Conservation (phyloP, 2,113 vertebrate genomes). For the Dascyllus trimaculatus region DNA sequence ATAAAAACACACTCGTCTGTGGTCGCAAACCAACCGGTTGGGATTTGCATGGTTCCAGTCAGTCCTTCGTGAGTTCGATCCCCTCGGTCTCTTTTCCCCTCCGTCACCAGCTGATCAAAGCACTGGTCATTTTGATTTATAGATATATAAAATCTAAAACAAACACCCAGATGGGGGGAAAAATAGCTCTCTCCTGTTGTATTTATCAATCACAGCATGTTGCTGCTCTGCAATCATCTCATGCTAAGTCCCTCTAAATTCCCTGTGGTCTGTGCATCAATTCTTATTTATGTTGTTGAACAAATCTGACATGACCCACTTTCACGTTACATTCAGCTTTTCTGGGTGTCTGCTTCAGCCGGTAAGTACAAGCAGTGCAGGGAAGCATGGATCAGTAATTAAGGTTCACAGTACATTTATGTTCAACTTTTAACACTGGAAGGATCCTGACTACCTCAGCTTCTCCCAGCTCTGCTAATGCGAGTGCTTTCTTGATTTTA, state of each 20-base stretch:
- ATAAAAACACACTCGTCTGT: background rate
- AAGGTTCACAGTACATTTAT: conserved; percentile 14
- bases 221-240: conserved; percentile 15
- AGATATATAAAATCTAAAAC: background rate
- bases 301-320: conserved; percentile 67
- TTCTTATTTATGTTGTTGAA: conserved; percentile 52
- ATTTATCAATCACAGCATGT: conserved; percentile 22
- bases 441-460: background rate
- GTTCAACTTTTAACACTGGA: conserved; percentile 3
- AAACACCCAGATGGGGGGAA: background rate
- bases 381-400: conserved; percentile 40
- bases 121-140: conserved; percentile 9
- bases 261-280: conserved; percentile 34
- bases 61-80: background rate
- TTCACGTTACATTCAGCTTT: conserved; percentile 39
- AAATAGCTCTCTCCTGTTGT: conserved; percentile 1
- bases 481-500: background rate
- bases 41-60: background rate
- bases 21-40: background rate
- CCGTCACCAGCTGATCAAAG: background rate
- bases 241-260: conserved; percentile 33
- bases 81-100: background rate
- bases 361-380: conserved; percentile 14
- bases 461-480: background rate
- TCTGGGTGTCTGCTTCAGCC: conserved; percentile 11